Conservation (phyloP, 2,888 invertebrate genomes). For the Alviniconcha strummeri region DNA sequence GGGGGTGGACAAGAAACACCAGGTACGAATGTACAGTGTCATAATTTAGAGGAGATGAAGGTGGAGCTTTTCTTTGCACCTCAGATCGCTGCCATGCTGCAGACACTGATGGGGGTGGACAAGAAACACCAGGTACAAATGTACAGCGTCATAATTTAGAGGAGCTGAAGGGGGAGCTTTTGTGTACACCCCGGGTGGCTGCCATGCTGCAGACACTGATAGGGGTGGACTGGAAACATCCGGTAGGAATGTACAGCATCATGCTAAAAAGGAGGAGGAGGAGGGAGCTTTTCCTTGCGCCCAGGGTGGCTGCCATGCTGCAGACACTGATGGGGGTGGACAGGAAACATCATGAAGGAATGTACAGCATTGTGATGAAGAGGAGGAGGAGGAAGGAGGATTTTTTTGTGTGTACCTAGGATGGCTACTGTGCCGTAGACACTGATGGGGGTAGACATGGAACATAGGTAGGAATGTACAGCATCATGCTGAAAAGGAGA, state of each 20-base stretch:
- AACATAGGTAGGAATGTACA: background rate
- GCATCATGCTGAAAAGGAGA: background rate
- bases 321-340: conserved; percentile 26
- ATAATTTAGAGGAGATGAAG: background rate
- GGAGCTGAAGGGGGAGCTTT: no score
- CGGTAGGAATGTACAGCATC: background rate
- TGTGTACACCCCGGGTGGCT: conserved; percentile 37
- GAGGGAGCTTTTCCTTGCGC: conserved; percentile 18
- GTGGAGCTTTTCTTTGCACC: conserved; percentile 18
- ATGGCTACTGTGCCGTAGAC: conserved; percentile 38
- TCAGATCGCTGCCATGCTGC: conserved; percentile 40
- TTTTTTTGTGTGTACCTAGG: conserved; percentile 29
- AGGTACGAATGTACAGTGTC: background rate
- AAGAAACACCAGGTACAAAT: conserved; percentile 13
- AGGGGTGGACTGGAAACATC: conserved; percentile 13
- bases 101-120: conserved; percentile 23
- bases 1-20: conserved; percentile 16
- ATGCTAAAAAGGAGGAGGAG: background rate
- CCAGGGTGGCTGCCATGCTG: conserved; percentile 39
- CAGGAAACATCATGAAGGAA: conserved; percentile 9
- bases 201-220: conserved; percentile 36
- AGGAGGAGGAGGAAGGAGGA: no score
- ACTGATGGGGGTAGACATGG: conserved; percentile 17
- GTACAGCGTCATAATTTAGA: background rate
- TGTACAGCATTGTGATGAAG: background rate